phyloP scores from a whole-genome alignment of 2,888 invertebrate genomes.

The Agapostemon virescens region DNA sequence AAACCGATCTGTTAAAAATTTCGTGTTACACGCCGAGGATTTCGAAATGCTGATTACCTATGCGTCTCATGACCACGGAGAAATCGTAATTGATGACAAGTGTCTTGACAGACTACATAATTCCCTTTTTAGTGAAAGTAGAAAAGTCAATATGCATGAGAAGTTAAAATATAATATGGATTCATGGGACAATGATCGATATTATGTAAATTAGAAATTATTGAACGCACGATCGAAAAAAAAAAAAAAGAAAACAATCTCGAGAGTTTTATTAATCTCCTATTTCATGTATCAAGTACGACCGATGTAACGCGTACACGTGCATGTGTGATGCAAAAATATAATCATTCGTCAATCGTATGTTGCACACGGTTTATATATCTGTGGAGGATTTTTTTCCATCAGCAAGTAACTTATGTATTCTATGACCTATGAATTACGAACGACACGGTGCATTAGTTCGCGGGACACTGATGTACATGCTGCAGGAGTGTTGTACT shows the following conservation, averaged over 20 bases:
- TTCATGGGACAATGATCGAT: conserved; percentile 7
- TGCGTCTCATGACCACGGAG: conserved; percentile 54
- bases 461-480: background rate
- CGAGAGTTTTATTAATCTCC: background rate
- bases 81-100: conserved; percentile 61
- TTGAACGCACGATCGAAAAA: background rate
- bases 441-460: background rate
- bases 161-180: conserved; percentile 9
- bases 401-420: background rate
- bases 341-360: conserved; percentile 18
- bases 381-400: background rate
- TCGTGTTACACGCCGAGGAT: conserved; percentile 41
- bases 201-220: conserved; percentile 4
- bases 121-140: conserved; percentile 57
- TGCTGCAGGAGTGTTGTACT: background rate
- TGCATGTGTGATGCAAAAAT: conserved; percentile 35
- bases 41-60: conserved; percentile 63
- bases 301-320: conserved; percentile 34
- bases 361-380: conserved; percentile 13
- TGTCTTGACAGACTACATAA: conserved; percentile 39
- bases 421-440: background rate
- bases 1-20: conserved; percentile 38
- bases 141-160: conserved; percentile 15
- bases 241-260: too few relatives aligned
- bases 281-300: conserved; percentile 3